Conservation (phyloP, 2,888 invertebrate species). For the Tromatobia lineatoria region DNA sequence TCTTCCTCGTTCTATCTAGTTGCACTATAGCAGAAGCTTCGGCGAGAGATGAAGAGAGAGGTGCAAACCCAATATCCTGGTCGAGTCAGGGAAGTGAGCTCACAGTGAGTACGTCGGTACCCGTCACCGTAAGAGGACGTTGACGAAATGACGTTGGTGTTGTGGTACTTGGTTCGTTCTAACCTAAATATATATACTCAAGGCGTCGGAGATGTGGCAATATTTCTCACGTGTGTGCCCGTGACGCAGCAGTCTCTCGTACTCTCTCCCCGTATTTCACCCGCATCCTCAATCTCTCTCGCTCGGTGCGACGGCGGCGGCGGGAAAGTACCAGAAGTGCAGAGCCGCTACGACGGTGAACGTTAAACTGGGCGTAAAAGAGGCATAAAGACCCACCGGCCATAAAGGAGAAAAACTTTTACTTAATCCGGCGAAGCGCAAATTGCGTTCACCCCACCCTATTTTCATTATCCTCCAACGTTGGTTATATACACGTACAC, state of each 20-base stretch:
- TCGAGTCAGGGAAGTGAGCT: neutral
- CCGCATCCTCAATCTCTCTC: conserved; percentile 1
- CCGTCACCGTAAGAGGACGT: conserved; percentile 12
- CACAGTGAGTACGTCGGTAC: neutral
- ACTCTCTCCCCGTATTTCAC: neutral
- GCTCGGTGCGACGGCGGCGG: conserved; percentile 13
- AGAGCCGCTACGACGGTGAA: conserved; percentile 22
- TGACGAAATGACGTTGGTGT: conserved; percentile 25
- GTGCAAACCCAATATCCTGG: conserved; percentile 29
- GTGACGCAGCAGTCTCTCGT: neutral
- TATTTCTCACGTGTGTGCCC: conserved; percentile 20
- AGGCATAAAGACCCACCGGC: conserved; percentile 71
- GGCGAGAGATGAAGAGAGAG: neutral
- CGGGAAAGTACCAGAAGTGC: conserved; percentile 16
- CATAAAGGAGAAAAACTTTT: conserved; percentile 78
- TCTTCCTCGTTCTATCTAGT: neutral
- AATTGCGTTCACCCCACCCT: conserved; percentile 76
- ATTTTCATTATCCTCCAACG: conserved; percentile 76
- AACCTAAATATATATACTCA: neutral
- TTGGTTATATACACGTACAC: conserved; percentile 22
- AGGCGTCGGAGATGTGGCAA: conserved; percentile 10
- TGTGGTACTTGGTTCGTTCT: conserved; percentile 7
- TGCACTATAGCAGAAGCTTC: neutral
- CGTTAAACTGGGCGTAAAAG: conserved; percentile 77
- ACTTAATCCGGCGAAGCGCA: conserved; percentile 78